A percentile compares a stretch with the other conserved stretches of the same genome.
Evolutionary conservation across 2,113 vertebrate species (phyloP).

Genomic region (Cyanistes caeruleus): DNA sequence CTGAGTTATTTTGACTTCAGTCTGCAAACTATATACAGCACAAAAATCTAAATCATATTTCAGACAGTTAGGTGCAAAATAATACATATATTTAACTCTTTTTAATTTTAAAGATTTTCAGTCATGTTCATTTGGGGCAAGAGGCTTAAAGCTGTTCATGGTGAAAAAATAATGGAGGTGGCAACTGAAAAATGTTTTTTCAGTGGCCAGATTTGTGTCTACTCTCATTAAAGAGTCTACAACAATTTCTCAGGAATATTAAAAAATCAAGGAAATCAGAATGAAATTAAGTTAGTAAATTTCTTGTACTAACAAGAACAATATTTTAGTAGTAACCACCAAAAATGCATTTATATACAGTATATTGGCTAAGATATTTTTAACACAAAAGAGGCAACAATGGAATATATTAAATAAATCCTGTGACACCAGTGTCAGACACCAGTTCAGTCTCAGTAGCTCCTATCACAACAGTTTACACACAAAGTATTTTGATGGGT

Average conservation of each 20-base stretch:
- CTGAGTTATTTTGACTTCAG: not conserved
- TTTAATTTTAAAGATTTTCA: not conserved
- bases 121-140: accelerated
- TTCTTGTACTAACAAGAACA: not conserved
- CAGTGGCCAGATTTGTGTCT: not conserved
- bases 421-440: not conserved
- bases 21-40: not conserved
- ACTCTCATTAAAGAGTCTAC: not conserved
- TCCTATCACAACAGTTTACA: not conserved
- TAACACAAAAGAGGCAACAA: not conserved
- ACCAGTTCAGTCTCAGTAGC: not conserved
- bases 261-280: not conserved
- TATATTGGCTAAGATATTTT: not conserved
- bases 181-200: not conserved
- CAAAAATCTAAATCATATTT: not conserved
- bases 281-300: not conserved
- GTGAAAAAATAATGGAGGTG: not conserved
- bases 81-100: not conserved
- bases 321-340: not conserved
- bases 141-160: not conserved
- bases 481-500: not conserved
- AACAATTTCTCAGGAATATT: not conserved
- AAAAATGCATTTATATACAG: not conserved
- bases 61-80: not conserved
- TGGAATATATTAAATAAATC: not conserved